Base-by-base conservation (phyloP, 2,888 invertebrate species). In the Hypena proboscidalis region DNA sequence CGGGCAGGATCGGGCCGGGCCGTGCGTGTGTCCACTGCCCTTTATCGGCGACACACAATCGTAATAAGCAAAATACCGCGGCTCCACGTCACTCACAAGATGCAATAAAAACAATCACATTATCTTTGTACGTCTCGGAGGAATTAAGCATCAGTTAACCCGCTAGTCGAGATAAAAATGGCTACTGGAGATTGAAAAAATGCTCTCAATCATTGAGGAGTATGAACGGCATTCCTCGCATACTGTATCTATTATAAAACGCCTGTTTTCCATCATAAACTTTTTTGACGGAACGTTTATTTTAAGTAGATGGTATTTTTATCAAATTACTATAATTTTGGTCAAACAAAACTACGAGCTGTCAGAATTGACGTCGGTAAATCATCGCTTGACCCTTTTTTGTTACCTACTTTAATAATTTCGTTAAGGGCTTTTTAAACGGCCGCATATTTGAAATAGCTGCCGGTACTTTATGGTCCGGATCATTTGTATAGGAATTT, bases 251-350 rank as follows among this genome's bases (percentile, higher is more conserved):
- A 83, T 84, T 80, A 80, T 71, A 70, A 74, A 80, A 72, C 72
- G 60, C 64, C 60, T 63, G 70, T 72, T 76, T 74, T 72, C 53
- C 70, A 74, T 71, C 77, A 74, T 66, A 64, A 54, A 69, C 57
- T 63, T 56, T 80, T 83, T 83, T 78, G 72, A 64, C 67, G 50
- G 52, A 72, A 64, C 83, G 78, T 85, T 88, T 82, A 80, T 83
- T 82, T 78, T 83, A 88, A 88, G 85, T 85, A 85, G 83, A 89
- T 84, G 83, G 70, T 85, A 78, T 88, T 88, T 64, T 83, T 82
- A 83, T 85, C 76, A 88, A 89, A 90, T 90, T 83, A 90, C 90
- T 89, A 88, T 90, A 90, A 90, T 90, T 90, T 85, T 72, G 78
- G 80, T 77, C 80, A 82, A 83, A 86, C 83, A 83, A 85, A 89